Evolutionary conservation across 2,888 invertebrate species (phyloP).

Genomic region (Agonopterix heracliana): DNA sequence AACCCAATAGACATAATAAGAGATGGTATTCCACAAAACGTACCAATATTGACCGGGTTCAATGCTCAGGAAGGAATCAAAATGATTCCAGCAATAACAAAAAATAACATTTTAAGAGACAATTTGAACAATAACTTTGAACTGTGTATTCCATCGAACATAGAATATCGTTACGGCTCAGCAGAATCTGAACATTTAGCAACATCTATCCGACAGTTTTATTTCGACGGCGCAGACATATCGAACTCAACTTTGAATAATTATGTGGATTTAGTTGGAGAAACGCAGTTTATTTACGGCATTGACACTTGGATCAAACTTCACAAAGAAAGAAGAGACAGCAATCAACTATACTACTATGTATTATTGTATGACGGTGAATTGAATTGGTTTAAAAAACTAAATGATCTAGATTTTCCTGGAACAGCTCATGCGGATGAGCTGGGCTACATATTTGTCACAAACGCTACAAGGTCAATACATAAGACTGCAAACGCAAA

Average conservation of each 20-base stretch:
- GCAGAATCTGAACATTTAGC: constrained; percentile 18
- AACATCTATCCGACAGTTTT: constrained; percentile 22
- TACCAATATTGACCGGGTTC: constrained; percentile 47
- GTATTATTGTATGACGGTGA: constrained; percentile 19
- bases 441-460: constrained; percentile 24
- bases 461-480: constrained; percentile 11
- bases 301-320: constrained; percentile 18
- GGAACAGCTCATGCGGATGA: constrained; percentile 21
- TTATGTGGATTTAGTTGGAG: constrained; percentile 17
- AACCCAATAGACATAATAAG: constrained; percentile 35
- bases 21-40: constrained; percentile 35
- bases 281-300: constrained; percentile 16
- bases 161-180: constrained; percentile 25
- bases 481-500: constrained; percentile 13
- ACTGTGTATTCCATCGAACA: constrained; percentile 27
- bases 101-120: constrained; percentile 11
- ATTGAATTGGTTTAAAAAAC: constrained; percentile 16
- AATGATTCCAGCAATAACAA: constrained; percentile 14
- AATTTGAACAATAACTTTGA: constrained; percentile 23
- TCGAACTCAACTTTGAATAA: constrained; percentile 14
- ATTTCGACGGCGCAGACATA: constrained; percentile 21
- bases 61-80: constrained; percentile 44
- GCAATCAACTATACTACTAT: constrained; percentile 17
- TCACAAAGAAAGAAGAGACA: constrained; percentile 12
- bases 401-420: constrained; percentile 11